Percentiles rank a stretch among this genome's conserved stretches.
These are phyloP conservation scores for Lutjanus erythropterus DNA, from an alignment of 2,113 vertebrate species.

Conservation along the genomic window DNA sequence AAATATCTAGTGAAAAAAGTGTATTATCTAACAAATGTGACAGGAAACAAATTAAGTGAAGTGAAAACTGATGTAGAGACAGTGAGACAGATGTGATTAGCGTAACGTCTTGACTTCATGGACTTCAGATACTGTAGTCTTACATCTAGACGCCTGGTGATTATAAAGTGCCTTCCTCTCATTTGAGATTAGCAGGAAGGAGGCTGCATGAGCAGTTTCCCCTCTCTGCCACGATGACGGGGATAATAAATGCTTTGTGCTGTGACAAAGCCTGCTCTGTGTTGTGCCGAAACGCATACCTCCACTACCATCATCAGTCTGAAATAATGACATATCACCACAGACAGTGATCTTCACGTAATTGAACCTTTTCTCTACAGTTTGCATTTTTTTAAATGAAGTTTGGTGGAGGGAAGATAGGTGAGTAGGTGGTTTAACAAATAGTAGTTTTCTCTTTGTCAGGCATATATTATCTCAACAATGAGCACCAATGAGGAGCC, in stretches of 20 bases:
- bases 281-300: slow-evolving; percentile 46
- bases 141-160: slow-evolving; percentile 66
- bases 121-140: slow-evolving; percentile 32
- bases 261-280: slow-evolving; percentile 72
- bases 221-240: slow-evolving; percentile 31
- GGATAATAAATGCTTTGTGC: slow-evolving; percentile 77
- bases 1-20: background rate
- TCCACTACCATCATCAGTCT: slow-evolving; percentile 63
- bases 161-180: slow-evolving; percentile 71
- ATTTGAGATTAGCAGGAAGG: slow-evolving; percentile 71
- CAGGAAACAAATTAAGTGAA: background rate
- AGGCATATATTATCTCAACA: slow-evolving; percentile 52
- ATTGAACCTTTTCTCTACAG: slow-evolving; percentile 56
- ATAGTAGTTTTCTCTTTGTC: slow-evolving; percentile 57
- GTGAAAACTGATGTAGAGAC: slow-evolving; percentile 29
- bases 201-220: slow-evolving; percentile 51
- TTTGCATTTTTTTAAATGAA: slow-evolving; percentile 40
- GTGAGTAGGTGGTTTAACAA: slow-evolving; percentile 20
- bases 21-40: background rate
- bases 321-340: slow-evolving; percentile 59
- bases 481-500: slow-evolving; percentile 20
- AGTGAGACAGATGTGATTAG: slow-evolving; percentile 39
- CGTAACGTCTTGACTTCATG: slow-evolving; percentile 32
- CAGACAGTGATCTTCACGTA: slow-evolving; percentile 55
- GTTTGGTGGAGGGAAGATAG: background rate